Evolutionary conservation across 2,888 invertebrate species (phyloP).

Genomic region (Alcis repandata): DNA sequence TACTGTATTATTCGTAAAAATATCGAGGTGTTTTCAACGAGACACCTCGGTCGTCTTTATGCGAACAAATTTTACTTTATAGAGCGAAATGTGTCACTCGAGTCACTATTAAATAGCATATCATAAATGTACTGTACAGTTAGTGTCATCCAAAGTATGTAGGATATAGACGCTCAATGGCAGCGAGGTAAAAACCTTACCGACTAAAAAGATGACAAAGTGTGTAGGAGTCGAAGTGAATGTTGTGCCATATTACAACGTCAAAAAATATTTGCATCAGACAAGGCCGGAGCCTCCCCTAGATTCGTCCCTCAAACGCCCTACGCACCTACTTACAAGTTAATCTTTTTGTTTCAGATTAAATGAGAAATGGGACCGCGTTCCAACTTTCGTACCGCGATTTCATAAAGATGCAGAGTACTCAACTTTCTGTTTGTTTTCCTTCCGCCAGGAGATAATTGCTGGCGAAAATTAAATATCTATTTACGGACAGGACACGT

Average conservation of each 20-base stretch:
- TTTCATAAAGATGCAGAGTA: conserved; percentile 29
- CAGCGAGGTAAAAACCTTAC: not conserved
- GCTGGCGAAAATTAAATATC: not conserved
- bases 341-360: conserved; percentile 44
- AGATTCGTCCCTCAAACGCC: conserved; percentile 13
- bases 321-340: conserved; percentile 27
- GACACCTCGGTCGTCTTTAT: too few relatives aligned
- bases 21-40: too few relatives aligned
- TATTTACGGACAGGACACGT: not conserved
- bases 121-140: too few relatives aligned
- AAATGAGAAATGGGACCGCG: conserved; percentile 38
- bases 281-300: not conserved
- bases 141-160: too few relatives aligned
- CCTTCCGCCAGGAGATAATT: conserved; percentile 6
- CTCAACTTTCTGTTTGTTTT: conserved; percentile 33
- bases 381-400: conserved; percentile 30
- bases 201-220: not conserved
- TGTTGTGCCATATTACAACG: conserved; percentile 5
- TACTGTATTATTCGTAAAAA: too few relatives aligned
- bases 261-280: conserved; percentile 13
- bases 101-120: too few relatives aligned
- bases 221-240: not conserved
- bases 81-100: too few relatives aligned
- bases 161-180: not conserved
- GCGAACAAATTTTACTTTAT: too few relatives aligned